Percentiles rank a stretch among this genome's conserved stretches.
Conservation (phyloP, 2,888 invertebrate genomes). For the Leptopilina myrica region DNA sequence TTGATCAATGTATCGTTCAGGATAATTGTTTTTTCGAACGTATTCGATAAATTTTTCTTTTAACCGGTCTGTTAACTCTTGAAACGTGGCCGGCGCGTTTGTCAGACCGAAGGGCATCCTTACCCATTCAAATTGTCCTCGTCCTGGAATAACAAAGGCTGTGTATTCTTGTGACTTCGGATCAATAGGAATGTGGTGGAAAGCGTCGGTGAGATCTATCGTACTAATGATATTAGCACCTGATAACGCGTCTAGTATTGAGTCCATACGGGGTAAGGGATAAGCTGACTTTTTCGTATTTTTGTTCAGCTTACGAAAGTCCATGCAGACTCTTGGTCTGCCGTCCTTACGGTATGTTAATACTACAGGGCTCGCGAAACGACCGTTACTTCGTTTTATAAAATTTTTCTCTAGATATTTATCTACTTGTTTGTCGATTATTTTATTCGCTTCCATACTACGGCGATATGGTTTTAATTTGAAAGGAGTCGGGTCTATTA, state of each 20-base stretch:
- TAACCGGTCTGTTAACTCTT: background rate
- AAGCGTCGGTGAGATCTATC: background rate
- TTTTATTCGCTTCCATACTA: too few relatives aligned
- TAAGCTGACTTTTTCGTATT: too few relatives aligned
- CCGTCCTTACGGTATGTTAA: background rate
- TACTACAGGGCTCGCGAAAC: background rate
- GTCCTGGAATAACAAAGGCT: too few relatives aligned
- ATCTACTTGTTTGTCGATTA: background rate
- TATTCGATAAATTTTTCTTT: background rate
- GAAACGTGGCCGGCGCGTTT: background rate
- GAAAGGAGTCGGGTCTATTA: too few relatives aligned
- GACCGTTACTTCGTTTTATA: background rate
- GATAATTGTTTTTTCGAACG: background rate
- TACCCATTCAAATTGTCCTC: too few relatives aligned
- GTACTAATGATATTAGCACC: background rate
- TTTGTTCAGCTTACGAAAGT: too few relatives aligned
- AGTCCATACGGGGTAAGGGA: too few relatives aligned
- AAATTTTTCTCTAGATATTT: background rate
- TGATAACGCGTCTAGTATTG: too few relatives aligned
- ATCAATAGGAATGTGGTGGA: background rate
- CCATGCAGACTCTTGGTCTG: background rate
- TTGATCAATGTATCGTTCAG: background rate
- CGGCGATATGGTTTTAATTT: too few relatives aligned
- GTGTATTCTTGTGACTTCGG: background rate
- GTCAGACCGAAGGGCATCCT: too few relatives aligned